Base-by-base conservation (phyloP, 2,888 invertebrate species). In the Linnaemya tessellans region DNA sequence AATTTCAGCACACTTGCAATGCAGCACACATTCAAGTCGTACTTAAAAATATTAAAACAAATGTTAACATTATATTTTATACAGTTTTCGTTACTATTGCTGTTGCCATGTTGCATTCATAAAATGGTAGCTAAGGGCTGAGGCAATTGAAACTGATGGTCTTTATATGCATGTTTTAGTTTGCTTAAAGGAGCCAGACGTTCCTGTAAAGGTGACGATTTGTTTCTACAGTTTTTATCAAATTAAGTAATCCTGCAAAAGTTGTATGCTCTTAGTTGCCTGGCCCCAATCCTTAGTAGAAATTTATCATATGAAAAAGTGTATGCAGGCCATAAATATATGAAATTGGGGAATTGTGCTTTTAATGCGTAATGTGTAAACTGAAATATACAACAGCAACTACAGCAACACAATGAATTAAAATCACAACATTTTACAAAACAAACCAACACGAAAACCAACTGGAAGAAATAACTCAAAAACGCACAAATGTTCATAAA, bases 271-370 rank as follows among this genome's bases (percentile, higher is more conserved):
- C 22, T n/a, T 25, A 56, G 15, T 58, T 60, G 11, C 13, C 38
- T 70, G 22, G 8, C 22, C 10, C 1, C n/a, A 9, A 10, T 46
- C 46, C 46, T 58, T n/a, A 56, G 0, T 22, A 3, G 11, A 4
- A 20, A 22, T 13, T n/a, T 54, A 11, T 38, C 25, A 43, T 9
- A 9, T 20, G 56, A 30, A 30, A 11, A 41, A 49, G 56, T 20
- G 10, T 64, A 67, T 62, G 65, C 70, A 49, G 81, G 78, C 74
- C 79, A 75, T 65, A 62, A 79, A 77, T 51, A 78, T 64, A 80
- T 71, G 74, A 84, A 87, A 80, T 84, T 86, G 84, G 83, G 86
- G 82, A 86, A 87, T 80, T 87, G 84, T 84, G 86, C 78, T 86
- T 86, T 86, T 84, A 84, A 84, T 87, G 86, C 86, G 87, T 87